Evolutionary conservation across 2,113 vertebrate species (phyloP).

Genomic region (Myxocyprinus asiaticus): DNA sequence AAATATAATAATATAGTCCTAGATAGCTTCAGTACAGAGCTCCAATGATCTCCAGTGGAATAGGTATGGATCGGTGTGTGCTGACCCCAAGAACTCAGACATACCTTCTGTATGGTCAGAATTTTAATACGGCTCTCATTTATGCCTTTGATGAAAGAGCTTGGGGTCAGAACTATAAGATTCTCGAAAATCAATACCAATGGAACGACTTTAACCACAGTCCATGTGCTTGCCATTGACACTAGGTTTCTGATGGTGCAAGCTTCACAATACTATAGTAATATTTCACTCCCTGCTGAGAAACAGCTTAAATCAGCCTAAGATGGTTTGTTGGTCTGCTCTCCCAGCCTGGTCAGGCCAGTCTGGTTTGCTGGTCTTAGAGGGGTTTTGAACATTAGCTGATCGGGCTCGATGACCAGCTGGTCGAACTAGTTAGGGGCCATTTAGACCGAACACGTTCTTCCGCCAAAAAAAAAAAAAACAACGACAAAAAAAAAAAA

Average conservation of each 20-base stretch:
- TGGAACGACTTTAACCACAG: neutral
- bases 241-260: neutral
- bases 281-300: neutral
- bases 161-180: neutral
- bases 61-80: neutral
- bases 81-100: neutral
- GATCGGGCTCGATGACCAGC: too few relatives aligned
- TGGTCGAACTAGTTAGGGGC: too few relatives aligned
- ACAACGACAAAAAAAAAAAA: too few relatives aligned
- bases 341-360: too few relatives aligned
- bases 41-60: neutral
- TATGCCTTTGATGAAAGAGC: neutral
- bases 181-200: slow-evolving; percentile 8
- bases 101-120: neutral
- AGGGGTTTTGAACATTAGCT: too few relatives aligned
- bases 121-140: neutral
- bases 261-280: neutral
- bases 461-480: too few relatives aligned
- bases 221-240: too few relatives aligned
- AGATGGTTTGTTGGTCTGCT: too few relatives aligned
- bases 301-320: too few relatives aligned
- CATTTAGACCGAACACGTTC: too few relatives aligned
- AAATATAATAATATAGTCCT: neutral
- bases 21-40: neutral
- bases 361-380: too few relatives aligned